phyloP scores from a whole-genome alignment of 2,888 invertebrate species.

The Drosophila mimetica region DNA sequence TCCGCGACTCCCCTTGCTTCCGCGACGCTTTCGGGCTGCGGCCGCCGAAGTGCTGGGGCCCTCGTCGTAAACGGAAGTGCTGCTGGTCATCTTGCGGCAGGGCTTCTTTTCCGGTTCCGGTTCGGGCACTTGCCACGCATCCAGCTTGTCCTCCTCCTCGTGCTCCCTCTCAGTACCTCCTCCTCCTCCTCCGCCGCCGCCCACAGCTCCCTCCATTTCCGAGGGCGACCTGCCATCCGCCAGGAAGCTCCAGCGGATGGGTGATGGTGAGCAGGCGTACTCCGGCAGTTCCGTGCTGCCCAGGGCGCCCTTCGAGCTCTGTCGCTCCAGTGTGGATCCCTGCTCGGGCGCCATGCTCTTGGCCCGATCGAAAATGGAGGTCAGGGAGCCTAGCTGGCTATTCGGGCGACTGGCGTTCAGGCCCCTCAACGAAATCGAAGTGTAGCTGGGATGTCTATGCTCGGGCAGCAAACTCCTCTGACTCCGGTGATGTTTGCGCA shows the following conservation, averaged over 20 bases:
- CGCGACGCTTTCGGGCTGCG: conserved; percentile 76
- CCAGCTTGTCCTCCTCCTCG: conserved; percentile 59
- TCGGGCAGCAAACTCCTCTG: conserved; percentile 61
- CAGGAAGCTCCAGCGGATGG: conserved; percentile 84
- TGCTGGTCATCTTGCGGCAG: conserved; percentile 64
- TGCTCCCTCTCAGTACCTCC: conserved; percentile 29
- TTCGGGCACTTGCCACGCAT: conserved; percentile 71
- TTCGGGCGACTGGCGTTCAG: conserved; percentile 82
- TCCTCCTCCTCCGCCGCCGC: conserved; percentile 52
- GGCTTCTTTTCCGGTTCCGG: conserved; percentile 58
- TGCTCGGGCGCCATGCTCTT: conserved; percentile 67
- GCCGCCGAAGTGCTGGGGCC: conserved; percentile 74
- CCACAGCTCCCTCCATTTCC: conserved; percentile 74
- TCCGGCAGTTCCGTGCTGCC: conserved; percentile 82
- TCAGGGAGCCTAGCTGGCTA: conserved; percentile 82
- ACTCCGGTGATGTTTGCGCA: conserved; percentile 76
- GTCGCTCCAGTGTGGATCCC: conserved; percentile 81
- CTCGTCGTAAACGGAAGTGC: conserved; percentile 61
- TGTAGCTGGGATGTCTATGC: conserved; percentile 82
- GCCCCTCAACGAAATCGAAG: conserved; percentile 83
- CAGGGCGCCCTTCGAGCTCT: conserved; percentile 81
- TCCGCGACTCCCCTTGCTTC: conserved; percentile 54
- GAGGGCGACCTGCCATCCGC: conserved; percentile 83
- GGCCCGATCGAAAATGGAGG: conserved; percentile 83
- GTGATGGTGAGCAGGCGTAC: conserved; percentile 84